Evolutionary conservation across 2,113 vertebrate genomes (phyloP), one percentile per base, ranked within the genome.

Genomic region (Alectura lathami): DNA sequence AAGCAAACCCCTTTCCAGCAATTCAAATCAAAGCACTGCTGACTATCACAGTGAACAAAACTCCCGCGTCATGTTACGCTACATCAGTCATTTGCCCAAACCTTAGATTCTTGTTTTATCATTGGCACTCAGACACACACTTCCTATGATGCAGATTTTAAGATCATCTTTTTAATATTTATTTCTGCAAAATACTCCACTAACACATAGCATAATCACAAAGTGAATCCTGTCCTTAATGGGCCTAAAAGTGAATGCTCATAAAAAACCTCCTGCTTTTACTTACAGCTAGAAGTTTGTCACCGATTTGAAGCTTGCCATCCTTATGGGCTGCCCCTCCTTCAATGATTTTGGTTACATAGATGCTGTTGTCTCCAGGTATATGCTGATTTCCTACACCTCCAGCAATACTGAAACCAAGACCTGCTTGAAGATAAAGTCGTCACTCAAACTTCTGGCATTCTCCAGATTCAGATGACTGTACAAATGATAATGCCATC

Each of bases 311-410:
- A 93, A 99, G 98, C 92, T 98, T 98, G 43, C 99, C 99, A 82
- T 99, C 99, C 97, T 99, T 99, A 90, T 99, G 99, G 8, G 99
- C 99, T 15, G 99, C 99, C 34, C 99, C 99, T 3, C 99, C 99
- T 97, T 99, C 99, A 10, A 99, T 99, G 92, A 99, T 98, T 98
- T 99, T 99, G 94, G 99, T 99, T 95, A 99, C 99, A 60, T 99
- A 99, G 97, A 99, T 99, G 97, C 99, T 99, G 98, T 99, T 99
- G 97, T 99, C 99, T 6, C 99, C 99, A 16, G 99, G 99, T 97
- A 99, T 99, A 97, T 99, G 99, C 96, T 99, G 99, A 97, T 99
- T 99, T 86, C 99, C 99, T 69, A 99, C 99, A 47, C 99, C 99
- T 22, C 99, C 99, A 23, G 99, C 99, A 97, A 99, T 99, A 97